Evolutionary conservation across 1,140 invertebrate genomes (phyloP).

Genomic region (Euwallacea fornicatus): DNA sequence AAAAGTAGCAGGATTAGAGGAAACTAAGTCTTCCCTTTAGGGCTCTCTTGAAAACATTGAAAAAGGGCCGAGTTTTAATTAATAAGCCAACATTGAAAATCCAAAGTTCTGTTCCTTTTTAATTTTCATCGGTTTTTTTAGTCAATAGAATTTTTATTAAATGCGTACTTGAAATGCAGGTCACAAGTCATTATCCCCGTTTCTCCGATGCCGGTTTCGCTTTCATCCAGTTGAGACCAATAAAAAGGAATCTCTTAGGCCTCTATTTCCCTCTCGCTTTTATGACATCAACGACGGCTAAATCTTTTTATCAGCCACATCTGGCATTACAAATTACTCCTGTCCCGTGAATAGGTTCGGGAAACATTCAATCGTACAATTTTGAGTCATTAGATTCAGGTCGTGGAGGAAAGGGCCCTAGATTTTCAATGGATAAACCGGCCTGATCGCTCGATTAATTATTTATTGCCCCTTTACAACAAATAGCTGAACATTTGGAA

Average conservation of each 20-base stretch:
- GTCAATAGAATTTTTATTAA: not conserved
- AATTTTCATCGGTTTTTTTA: not conserved
- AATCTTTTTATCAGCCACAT: slow-evolving; percentile 4
- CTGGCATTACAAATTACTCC: slow-evolving; percentile 1
- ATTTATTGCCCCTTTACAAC: not conserved
- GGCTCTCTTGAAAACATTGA: not conserved
- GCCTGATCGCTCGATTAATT: not conserved
- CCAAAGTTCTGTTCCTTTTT: not conserved
- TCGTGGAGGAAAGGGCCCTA: not conserved
- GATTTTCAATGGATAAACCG: slow-evolving; percentile 1
- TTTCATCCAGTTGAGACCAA: not conserved
- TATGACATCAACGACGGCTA: not conserved
- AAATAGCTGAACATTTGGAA: not conserved
- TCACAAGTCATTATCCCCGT: slow-evolving; percentile 1
- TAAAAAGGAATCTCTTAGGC: not conserved
- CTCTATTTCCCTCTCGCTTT: not conserved
- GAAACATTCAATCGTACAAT: not conserved
- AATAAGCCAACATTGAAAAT: not conserved
- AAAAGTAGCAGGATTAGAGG: slow-evolving; percentile 7
- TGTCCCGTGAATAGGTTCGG: not conserved
- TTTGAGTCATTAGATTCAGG: not conserved
- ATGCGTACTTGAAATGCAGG: not conserved
- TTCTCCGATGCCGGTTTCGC: not conserved
- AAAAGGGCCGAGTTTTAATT: not conserved
- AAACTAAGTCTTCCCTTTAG: slow-evolving; percentile 5